Percentiles rank a stretch among this genome's conserved stretches.
Evolutionary conservation across 2,113 vertebrate species (phyloP).

Genomic region (Lutjanus erythropterus): DNA sequence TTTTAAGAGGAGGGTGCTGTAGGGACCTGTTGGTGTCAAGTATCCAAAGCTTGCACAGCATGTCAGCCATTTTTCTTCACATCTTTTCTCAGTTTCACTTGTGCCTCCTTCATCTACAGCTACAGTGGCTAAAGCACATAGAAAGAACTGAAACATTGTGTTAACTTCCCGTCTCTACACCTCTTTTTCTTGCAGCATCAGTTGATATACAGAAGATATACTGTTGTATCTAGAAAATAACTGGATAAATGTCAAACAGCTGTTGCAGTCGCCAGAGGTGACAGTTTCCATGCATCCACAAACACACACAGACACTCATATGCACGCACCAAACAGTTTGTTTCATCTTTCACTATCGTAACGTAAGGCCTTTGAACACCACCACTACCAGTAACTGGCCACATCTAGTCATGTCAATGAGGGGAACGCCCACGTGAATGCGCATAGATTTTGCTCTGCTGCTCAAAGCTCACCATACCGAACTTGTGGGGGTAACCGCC

Average conservation of each 20-base stretch:
- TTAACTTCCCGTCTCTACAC: background rate
- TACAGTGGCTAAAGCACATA: conserved; percentile 1
- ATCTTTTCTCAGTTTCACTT: conserved; percentile 48
- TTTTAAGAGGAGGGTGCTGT: conserved; percentile 55
- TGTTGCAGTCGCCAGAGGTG: conserved; percentile 9
- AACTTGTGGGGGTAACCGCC: no score
- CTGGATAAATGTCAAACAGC: conserved; percentile 7
- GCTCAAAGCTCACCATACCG: no score
- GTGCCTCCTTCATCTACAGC: background rate
- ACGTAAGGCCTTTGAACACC: no score
- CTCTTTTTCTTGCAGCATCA: background rate
- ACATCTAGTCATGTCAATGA: no score
- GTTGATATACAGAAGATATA: background rate
- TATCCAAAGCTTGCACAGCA: conserved; percentile 56
- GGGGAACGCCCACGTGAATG: no score
- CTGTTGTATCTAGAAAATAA: background rate
- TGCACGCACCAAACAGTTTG: no score
- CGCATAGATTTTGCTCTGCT: no score
- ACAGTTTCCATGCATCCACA: background rate
- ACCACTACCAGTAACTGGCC: no score
- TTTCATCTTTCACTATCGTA: no score
- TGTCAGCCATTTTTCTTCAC: conserved; percentile 56
- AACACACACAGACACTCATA: background rate
- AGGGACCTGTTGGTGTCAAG: conserved; percentile 58
- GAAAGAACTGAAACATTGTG: background rate